Evolutionary conservation across 2,113 vertebrate species (phyloP).

Genomic region (Lipotes vexillifer): DNA sequence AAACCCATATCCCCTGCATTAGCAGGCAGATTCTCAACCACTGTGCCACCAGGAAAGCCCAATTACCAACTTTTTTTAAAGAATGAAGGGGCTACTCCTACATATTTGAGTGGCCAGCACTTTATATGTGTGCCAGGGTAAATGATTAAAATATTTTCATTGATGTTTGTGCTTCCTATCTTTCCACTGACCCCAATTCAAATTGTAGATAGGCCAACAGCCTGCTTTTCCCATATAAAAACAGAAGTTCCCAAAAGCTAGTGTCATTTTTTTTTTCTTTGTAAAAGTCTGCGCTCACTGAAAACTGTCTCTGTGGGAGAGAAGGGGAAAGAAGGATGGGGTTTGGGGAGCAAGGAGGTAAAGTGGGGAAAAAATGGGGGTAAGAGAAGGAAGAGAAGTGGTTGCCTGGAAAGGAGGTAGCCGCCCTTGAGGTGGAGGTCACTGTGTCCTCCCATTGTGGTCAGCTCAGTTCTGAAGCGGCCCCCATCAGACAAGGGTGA

Average conservation of each 20-base stretch:
- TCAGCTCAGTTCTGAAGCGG: rapidly evolving
- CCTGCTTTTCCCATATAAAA: neutral
- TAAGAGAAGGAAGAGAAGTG: neutral
- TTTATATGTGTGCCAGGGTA: neutral
- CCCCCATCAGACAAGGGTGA: neutral
- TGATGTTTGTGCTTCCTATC: neutral
- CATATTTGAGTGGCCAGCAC: neutral
- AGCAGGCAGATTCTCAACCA: too few species aligned
- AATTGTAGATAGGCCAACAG: neutral
- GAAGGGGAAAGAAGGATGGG: neutral
- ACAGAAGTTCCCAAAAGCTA: neutral
- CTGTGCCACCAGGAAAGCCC: too few species aligned
- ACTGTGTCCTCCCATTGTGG: rapidly evolving
- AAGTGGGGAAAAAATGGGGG: neutral
- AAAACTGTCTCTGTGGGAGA: neutral
- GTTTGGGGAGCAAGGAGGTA: neutral
- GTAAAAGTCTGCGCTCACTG: neutral
- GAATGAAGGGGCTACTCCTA: neutral
- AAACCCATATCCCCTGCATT: too few species aligned
- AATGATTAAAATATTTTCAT: neutral
- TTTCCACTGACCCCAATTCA: neutral
- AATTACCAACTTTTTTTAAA: neutral
- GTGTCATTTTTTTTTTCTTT: neutral
- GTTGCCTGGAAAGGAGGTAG: neutral
- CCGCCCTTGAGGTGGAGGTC: rapidly evolving